Evolutionary conservation across 2,888 invertebrate genomes (phyloP).

Genomic region (Salticus scenicus): DNA sequence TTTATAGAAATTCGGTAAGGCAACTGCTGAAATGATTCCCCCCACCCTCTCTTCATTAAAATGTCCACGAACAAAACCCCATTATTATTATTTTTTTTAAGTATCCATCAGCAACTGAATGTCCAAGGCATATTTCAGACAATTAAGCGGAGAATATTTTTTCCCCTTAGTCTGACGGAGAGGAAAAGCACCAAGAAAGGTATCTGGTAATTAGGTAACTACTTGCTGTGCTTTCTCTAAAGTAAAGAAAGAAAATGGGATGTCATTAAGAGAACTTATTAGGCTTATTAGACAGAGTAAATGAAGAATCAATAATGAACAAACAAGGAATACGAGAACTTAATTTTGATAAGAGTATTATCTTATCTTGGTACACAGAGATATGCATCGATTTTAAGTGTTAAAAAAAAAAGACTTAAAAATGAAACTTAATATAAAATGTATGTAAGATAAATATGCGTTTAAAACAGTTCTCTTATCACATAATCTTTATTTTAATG

Average conservation of each 20-base stretch:
- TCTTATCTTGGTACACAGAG: background rate
- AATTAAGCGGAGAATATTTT: background rate
- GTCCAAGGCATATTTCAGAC: background rate
- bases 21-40: no score
- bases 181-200: background rate
- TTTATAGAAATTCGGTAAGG: no score
- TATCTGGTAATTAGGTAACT: conserved; percentile 12
- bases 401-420: no score
- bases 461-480: no score
- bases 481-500: no score
- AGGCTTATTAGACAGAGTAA: conserved; percentile 17
- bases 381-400: background rate
- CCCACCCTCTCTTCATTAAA: background rate
- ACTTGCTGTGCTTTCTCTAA: background rate
- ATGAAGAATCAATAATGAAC: conserved; percentile 43
- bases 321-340: background rate
- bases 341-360: background rate
- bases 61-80: background rate
- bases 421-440: no score
- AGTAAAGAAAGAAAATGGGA: background rate
- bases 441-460: no score
- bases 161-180: background rate
- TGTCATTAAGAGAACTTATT: conserved; percentile 39
- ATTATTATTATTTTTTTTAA: no score
- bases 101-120: background rate